Percentiles rank a stretch among this genome's conserved stretches.
Evolutionary conservation across 2,113 vertebrate species (phyloP).

Genomic region (Girardinichthys multiradiatus): DNA sequence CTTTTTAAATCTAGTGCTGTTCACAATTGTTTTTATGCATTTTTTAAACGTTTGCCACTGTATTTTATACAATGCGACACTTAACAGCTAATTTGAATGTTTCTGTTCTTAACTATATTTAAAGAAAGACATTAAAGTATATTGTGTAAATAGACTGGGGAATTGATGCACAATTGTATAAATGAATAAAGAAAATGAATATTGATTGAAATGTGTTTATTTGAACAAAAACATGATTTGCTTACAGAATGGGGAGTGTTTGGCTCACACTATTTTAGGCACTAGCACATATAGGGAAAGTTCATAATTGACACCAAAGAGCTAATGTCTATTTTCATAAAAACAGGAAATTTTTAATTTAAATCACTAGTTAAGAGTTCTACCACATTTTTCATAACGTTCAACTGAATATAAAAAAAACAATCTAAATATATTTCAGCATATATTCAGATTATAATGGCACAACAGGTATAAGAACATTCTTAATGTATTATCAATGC

Average conservation of each 20-base stretch:
- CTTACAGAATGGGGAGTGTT: not conserved
- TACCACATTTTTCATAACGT: not conserved
- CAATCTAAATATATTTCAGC: not conserved
- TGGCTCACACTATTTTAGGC: not conserved
- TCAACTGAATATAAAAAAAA: not conserved
- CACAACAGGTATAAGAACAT: slow-evolving; percentile 3
- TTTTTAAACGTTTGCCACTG: slow-evolving; percentile 83
- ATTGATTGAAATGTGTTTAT: slow-evolving; percentile 57
- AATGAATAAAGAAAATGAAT: slow-evolving; percentile 71
- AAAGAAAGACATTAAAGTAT: slow-evolving; percentile 63
- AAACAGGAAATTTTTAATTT: not conserved
- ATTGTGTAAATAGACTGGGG: slow-evolving; percentile 70
- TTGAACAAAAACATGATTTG: slow-evolving; percentile 48
- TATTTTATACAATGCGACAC: slow-evolving; percentile 89
- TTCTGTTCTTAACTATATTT: slow-evolving; percentile 81
- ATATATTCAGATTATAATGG: slow-evolving; percentile 20
- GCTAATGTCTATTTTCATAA: too few species aligned
- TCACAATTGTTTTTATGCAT: slow-evolving; percentile 83
- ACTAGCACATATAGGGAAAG: not conserved
- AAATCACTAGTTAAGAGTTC: not conserved
- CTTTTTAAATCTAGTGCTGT: slow-evolving; percentile 82
- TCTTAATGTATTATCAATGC: not conserved
- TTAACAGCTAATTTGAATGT: slow-evolving; percentile 88
- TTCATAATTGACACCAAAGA: too few species aligned
- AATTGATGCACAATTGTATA: slow-evolving; percentile 61